Conservation (phyloP, 2,113 vertebrate genomes). For the Gasterosteus aculeatus region DNA sequence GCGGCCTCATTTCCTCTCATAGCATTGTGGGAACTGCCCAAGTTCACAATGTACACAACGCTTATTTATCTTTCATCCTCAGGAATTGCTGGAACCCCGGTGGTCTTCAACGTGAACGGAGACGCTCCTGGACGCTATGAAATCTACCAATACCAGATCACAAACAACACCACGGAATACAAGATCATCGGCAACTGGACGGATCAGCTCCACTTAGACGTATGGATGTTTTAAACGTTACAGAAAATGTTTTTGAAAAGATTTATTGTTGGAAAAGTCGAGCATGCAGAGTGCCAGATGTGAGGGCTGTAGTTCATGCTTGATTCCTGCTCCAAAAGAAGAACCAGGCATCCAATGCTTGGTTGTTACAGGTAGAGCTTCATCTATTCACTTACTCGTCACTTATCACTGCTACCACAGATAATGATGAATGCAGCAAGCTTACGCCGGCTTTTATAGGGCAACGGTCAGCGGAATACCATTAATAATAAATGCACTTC, state of each 20-base stretch:
- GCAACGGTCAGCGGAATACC: neutral
- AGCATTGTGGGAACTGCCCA: constrained; percentile 9
- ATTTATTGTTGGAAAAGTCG: neutral
- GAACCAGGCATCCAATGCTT: neutral
- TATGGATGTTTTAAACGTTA: constrained; percentile 67
- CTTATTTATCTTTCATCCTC: constrained; percentile 5
- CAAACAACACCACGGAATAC: constrained; percentile 87
- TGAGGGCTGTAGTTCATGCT: neutral
- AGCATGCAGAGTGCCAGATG: neutral
- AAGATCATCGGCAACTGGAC: constrained; percentile 94
- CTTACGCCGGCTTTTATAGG: constrained; percentile 4
- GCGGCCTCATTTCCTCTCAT: constrained; percentile 44
- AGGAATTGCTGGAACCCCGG: constrained; percentile 93
- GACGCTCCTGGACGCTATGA: constrained; percentile 94
- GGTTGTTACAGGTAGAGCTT: neutral
- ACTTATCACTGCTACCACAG: constrained; percentile 7
- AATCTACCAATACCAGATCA: constrained; percentile 96
- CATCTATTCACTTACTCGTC: constrained; percentile 9
- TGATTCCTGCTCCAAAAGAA: neutral
- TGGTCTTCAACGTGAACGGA: constrained; percentile 94
- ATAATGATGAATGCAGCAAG: constrained; percentile 1
- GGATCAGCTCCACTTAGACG: constrained; percentile 89
- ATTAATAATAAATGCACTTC: constrained; percentile 13
- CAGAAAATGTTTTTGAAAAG: neutral
- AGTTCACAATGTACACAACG: neutral